Conservation (phyloP, 92 coral and sea anemone genomes). For the Porites lobata region DNA sequence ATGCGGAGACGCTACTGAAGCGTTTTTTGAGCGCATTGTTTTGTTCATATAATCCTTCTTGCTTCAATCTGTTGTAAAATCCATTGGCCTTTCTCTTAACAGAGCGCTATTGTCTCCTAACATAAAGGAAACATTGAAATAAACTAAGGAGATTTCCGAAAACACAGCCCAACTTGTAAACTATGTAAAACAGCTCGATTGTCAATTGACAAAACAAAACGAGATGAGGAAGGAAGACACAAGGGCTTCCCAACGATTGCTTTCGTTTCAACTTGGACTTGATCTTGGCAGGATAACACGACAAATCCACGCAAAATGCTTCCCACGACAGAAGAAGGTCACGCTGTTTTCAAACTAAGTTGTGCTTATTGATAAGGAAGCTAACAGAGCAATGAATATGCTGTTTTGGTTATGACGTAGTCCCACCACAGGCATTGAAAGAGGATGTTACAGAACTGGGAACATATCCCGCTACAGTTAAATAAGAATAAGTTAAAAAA, state of each 20-base stretch:
- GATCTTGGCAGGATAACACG: background rate
- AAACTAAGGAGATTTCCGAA: background rate
- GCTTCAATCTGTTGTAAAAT: background rate
- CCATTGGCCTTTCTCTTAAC: background rate
- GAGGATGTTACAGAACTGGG: no score
- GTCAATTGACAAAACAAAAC: background rate
- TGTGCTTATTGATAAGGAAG: no score
- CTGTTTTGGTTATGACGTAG: no score
- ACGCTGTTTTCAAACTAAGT: no score
- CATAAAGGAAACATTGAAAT: background rate
- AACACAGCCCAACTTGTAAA: background rate
- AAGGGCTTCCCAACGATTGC: background rate
- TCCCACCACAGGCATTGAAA: no score
- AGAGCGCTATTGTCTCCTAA: background rate
- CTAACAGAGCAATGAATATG: no score
- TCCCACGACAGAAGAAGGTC: no score
- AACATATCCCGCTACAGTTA: no score
- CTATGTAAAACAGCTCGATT: background rate
- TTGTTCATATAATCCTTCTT: background rate
- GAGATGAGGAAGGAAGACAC: background rate
- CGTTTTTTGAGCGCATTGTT: no score
- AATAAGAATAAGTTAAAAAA: no score
- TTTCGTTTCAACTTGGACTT: background rate
- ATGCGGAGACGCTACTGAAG: background rate
- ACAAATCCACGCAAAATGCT: background rate